These are phyloP conservation scores for Caenorhabditis inopinata DNA, from an alignment of 1,140 invertebrate genomes.

Conservation along the genomic window DNA sequence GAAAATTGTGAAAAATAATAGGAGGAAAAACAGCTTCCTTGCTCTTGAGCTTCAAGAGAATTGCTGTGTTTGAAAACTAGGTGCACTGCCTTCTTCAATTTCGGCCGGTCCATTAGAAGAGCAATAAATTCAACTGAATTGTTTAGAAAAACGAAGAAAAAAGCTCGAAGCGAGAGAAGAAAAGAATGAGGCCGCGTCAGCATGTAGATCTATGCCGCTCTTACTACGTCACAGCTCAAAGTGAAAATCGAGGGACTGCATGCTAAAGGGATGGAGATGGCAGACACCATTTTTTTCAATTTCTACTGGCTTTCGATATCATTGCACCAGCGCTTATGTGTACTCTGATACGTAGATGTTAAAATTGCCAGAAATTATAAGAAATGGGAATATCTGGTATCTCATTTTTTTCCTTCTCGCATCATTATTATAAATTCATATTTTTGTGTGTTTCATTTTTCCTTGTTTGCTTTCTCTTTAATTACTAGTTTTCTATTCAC, in stretches of 20 bases:
- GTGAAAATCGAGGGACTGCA: constrained; percentile 4
- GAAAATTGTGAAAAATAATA: not conserved
- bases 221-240: constrained; percentile 25
- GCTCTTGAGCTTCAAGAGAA: not conserved
- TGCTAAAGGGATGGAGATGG: not conserved
- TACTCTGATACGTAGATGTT: not conserved
- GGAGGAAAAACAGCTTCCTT: not conserved
- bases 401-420: too few species aligned
- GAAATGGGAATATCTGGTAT: too few species aligned
- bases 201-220: constrained; percentile 24
- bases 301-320: not conserved
- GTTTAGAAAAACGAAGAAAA: constrained; percentile 22
- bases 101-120: not conserved
- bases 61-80: constrained; percentile 3
- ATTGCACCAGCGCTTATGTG: not conserved
- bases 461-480: too few species aligned
- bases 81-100: not conserved
- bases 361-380: too few species aligned
- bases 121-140: constrained; percentile 18
- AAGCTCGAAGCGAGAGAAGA: not conserved
- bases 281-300: not conserved
- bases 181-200: constrained; percentile 2
- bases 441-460: too few species aligned
- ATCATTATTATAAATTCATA: too few species aligned
- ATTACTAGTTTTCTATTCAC: too few species aligned